Evolutionary conservation across 1,140 invertebrate species (phyloP), one percentile per base, ranked within the genome.

Genomic region (Drosophila suzukii): DNA sequence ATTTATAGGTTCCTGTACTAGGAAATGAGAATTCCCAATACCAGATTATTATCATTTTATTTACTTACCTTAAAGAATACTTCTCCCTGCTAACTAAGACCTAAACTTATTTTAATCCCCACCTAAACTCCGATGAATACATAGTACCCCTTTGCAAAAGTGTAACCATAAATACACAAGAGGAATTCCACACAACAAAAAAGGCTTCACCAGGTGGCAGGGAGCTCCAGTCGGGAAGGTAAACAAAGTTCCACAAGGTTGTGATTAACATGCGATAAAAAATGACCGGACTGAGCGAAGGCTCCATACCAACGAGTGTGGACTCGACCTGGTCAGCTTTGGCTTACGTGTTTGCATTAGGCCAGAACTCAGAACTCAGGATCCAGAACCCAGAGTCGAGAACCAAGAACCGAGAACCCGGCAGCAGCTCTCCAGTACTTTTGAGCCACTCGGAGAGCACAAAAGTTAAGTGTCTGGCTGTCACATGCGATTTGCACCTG

Each of bases 211-310:
- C 60, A 63, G 56, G 56, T 47, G 61, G 59, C 63, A 76, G 36
- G 62, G 44, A 56, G 24, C 50, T 6, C 24, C 60, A 56, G 63
- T 56, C 57, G 34, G 66, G 73, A 89, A 84, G 80, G 80, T 75
- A 89, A 89, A 89, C 85, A 89, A 80, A 89, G 80, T 78, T 89
- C 73, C 77, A 89, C 84, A 89, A 89, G 84, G 84, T 89, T 89
- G 84, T 89, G 84, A 89, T 89, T 89, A 89, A 89, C 77, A 89
- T 89, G 84, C 84, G 84, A 89, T 89, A 89, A 89, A 89, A 90
- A 89, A 89, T 89, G 80, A 89, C 62, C 84, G 77, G 74, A 65
- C 80, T 61, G 56, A 54, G 51, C 47, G 55, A 66, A 62, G 61
- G 53, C 58, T 47, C 13, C 68, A 65, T 38, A 65, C 58, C 62